Evolutionary conservation across 2,888 invertebrate species (phyloP).

Genomic region (Clusia tigrina): DNA sequence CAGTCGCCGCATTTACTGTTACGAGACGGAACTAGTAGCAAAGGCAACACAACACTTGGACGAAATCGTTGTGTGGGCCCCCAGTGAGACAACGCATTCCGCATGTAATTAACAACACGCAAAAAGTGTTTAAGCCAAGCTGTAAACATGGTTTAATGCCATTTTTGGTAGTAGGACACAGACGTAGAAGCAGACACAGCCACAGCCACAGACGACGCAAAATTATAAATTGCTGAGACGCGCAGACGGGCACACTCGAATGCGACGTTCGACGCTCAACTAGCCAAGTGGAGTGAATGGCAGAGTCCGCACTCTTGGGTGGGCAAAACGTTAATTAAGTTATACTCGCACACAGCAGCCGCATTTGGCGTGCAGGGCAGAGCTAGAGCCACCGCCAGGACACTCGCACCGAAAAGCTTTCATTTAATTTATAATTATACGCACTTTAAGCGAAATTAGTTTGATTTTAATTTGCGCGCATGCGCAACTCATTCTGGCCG

Average conservation of each 20-base stretch:
- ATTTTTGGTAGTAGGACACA: slow-evolving; percentile 14
- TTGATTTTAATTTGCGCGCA: neutral
- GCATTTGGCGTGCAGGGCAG: neutral
- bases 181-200: neutral
- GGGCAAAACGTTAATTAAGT: slow-evolving; percentile 50
- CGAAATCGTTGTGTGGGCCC: slow-evolving; percentile 15
- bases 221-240: slow-evolving; percentile 24
- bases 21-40: no score
- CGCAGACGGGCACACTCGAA: slow-evolving; percentile 35
- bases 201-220: slow-evolving; percentile 1
- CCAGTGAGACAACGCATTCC: slow-evolving; percentile 19
- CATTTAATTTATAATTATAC: slow-evolving; percentile 45
- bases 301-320: slow-evolving; percentile 37
- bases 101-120: slow-evolving; percentile 56
- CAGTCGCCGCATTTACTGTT: slow-evolving; percentile 42
- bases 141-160: slow-evolving; percentile 13
- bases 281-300: slow-evolving; percentile 15
- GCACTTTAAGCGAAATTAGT: slow-evolving; percentile 49
- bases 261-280: slow-evolving; percentile 44
- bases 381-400: no score
- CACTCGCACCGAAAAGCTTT: slow-evolving; percentile 37
- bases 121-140: slow-evolving; percentile 48
- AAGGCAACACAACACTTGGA: slow-evolving; percentile 12
- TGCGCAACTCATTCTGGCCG: neutral
- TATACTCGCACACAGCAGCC: no score